Evolutionary conservation across 1,140 invertebrate species (phyloP).

Genomic region (Diorhabda carinulata): DNA sequence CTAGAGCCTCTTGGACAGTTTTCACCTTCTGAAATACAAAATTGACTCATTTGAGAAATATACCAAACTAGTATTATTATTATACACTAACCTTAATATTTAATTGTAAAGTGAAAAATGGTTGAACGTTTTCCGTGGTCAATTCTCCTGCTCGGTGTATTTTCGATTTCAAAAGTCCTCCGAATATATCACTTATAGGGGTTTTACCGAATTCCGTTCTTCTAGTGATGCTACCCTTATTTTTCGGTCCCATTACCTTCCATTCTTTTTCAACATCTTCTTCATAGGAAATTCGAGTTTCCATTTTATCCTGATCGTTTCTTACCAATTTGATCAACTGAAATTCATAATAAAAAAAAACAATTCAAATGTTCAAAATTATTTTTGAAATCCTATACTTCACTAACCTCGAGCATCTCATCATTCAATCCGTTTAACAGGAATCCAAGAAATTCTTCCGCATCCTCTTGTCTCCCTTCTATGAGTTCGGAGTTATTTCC

Average conservation of each 20-base stretch:
- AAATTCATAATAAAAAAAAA: conserved; percentile 32
- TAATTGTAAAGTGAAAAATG: conserved; percentile 89
- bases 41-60: not conserved
- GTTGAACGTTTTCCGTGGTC: conserved; percentile 79
- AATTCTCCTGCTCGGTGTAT: conserved; percentile 71
- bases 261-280: conserved; percentile 63
- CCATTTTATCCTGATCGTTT: conserved; percentile 14
- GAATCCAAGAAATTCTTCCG: conserved; percentile 90
- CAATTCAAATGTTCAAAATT: too few relatives aligned
- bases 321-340: conserved; percentile 65
- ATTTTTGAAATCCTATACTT: not conserved
- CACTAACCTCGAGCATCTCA: conserved; percentile 84
- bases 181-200: conserved; percentile 89
- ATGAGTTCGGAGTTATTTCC: conserved; percentile 68
- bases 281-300: conserved; percentile 6
- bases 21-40: conserved; percentile 65
- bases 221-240: conserved; percentile 80
- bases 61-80: not conserved
- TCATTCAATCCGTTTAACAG: conserved; percentile 91
- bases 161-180: conserved; percentile 81
- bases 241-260: conserved; percentile 82
- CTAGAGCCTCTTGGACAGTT: conserved; percentile 80
- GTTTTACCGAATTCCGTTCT: conserved; percentile 76
- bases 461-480: conserved; percentile 88
- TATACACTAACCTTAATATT: conserved; percentile 77